Conservation (phyloP, 1,140 invertebrate species). For the Cotesia vestalis region DNA sequence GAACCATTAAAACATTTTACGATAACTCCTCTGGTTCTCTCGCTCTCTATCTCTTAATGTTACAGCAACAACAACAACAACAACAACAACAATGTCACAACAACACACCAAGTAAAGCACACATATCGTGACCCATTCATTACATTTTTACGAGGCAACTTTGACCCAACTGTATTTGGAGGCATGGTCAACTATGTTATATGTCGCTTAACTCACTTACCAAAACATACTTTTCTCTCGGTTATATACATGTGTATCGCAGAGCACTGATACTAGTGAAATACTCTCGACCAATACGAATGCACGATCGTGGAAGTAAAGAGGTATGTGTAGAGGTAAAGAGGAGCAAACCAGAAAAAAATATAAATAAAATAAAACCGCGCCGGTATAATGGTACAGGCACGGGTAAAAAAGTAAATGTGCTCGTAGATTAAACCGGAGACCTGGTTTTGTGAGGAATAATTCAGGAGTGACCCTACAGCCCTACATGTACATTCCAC, state of each 20-base stretch:
- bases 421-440: not conserved
- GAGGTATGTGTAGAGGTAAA: too few relatives aligned
- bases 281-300: too few relatives aligned
- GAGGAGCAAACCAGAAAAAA: too few relatives aligned
- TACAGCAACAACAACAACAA: not conserved
- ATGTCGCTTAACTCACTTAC: slow-evolving; percentile 11
- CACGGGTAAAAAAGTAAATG: not conserved
- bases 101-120: not conserved
- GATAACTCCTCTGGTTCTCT: too few relatives aligned
- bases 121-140: slow-evolving; percentile 9
- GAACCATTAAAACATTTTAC: too few relatives aligned
- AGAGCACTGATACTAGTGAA: too few relatives aligned
- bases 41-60: too few relatives aligned
- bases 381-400: too few relatives aligned
- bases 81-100: not conserved
- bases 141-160: slow-evolving; percentile 34
- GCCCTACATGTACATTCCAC: too few relatives aligned
- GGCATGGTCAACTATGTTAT: slow-evolving; percentile 22
- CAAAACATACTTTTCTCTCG: slow-evolving; percentile 12
- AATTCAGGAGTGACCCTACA: slow-evolving; percentile 4
- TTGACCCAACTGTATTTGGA: slow-evolving; percentile 20
- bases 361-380: too few relatives aligned
- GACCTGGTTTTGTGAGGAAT: not conserved
- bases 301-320: too few relatives aligned
- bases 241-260: not conserved